A percentile compares a stretch with the other conserved stretches of the same genome.
Evolutionary conservation across 2,888 invertebrate species (phyloP).

Genomic region (Isoperla grammatica): DNA sequence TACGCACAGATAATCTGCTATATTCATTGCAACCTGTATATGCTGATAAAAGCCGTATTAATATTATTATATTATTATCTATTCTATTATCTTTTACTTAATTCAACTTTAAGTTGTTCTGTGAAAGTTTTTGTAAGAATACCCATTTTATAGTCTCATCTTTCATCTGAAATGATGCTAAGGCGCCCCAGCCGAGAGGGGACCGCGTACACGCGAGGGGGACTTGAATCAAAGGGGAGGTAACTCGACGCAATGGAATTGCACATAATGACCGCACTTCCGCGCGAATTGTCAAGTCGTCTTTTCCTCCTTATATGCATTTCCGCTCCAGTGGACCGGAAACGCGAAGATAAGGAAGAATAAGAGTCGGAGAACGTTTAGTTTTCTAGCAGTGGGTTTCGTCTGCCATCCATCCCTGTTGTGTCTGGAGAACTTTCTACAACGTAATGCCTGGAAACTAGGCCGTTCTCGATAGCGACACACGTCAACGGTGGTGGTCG

Average conservation of each 20-base stretch:
- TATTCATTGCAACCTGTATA: too few relatives aligned
- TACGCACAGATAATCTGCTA: too few relatives aligned
- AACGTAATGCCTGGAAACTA: neutral
- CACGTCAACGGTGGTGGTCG: neutral
- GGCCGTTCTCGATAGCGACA: neutral
- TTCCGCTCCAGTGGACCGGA: slow-evolving; percentile 46
- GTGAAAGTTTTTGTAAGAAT: too few relatives aligned
- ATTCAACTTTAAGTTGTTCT: too few relatives aligned
- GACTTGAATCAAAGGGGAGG: neutral
- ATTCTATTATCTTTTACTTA: too few relatives aligned
- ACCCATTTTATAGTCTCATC: too few relatives aligned
- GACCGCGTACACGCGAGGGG: slow-evolving; percentile 7
- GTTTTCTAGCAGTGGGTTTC: slow-evolving; percentile 14
- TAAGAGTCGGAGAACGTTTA: slow-evolving; percentile 22
- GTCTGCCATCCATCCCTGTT: neutral
- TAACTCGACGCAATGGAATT: slow-evolving; percentile 19
- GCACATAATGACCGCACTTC: slow-evolving; percentile 27
- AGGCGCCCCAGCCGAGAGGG: too few relatives aligned
- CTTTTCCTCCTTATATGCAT: slow-evolving; percentile 39
- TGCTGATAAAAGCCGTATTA: too few relatives aligned
- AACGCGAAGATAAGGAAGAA: slow-evolving; percentile 43
- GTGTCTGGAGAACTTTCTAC: neutral
- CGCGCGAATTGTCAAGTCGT: slow-evolving; percentile 21
- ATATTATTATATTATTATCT: too few relatives aligned
- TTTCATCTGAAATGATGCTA: too few relatives aligned